These are phyloP conservation scores for Poecilia picta DNA, from an alignment of 2,797 vertebrate genomes.

Conservation along the genomic window DNA sequence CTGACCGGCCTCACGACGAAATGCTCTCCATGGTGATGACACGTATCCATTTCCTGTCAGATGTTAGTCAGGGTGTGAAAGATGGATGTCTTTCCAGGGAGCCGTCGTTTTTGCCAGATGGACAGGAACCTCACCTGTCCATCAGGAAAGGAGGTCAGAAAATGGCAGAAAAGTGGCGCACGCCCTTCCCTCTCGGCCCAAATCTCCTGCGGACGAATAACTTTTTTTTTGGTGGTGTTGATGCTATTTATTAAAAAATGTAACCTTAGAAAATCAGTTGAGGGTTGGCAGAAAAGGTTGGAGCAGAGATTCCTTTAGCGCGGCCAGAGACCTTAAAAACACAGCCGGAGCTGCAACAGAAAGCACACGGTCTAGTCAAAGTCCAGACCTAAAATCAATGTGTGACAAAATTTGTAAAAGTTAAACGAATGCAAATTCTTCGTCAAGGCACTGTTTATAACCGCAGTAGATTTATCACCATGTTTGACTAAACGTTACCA, in stretches of 20 bases:
- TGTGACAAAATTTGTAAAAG: neutral
- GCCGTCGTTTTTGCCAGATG: slow-evolving; percentile 14
- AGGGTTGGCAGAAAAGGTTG: neutral
- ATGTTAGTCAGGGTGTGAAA: slow-evolving; percentile 22
- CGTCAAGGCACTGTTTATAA: neutral
- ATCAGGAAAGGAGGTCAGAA: slow-evolving; percentile 51
- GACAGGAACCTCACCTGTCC: slow-evolving; percentile 41
- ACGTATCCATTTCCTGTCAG: slow-evolving; percentile 29
- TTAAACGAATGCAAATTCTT: neutral
- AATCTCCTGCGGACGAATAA: neutral
- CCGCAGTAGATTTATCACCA: neutral
- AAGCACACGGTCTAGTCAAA: neutral
- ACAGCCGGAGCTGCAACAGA: neutral
- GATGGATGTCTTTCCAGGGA: slow-evolving; percentile 29
- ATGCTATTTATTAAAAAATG: neutral
- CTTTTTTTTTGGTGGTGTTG: neutral
- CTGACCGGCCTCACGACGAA: neutral
- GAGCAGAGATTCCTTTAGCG: neutral
- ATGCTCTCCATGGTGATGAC: neutral
- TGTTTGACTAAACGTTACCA: neutral
- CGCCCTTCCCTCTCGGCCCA: slow-evolving; percentile 11
- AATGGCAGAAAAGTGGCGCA: slow-evolving; percentile 13
- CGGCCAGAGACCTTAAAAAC: neutral
- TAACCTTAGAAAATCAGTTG: neutral
- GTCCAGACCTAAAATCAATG: neutral